Evolutionary conservation across 2,113 vertebrate species (phyloP).

Genomic region (Podiceps cristatus): DNA sequence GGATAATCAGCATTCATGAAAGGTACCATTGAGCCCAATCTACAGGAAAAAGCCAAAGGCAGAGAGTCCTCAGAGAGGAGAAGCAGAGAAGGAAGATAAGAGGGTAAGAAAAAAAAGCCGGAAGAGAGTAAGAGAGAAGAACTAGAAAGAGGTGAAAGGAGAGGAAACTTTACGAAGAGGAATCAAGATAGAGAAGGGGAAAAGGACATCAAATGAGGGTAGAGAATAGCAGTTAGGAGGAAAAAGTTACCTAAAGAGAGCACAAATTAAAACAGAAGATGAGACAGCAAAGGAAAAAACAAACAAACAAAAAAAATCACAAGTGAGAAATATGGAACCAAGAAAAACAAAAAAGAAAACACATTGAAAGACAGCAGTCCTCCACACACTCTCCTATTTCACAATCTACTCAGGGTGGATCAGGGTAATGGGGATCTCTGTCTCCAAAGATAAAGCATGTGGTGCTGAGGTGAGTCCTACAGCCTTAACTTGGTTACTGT

Average conservation of each 20-base stretch:
- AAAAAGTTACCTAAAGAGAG: neutral
- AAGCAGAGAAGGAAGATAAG: neutral
- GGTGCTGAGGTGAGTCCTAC: neutral
- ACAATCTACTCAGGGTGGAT: neutral
- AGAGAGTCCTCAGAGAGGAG: neutral
- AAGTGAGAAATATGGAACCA: neutral
- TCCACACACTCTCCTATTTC: neutral
- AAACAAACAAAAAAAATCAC: too few relatives aligned
- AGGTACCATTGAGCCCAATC: neutral
- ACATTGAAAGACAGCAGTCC: neutral
- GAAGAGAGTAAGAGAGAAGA: neutral
- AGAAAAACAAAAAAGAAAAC: neutral
- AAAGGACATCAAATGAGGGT: neutral
- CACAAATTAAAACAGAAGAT: neutral
- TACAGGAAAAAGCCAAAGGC: conserved; percentile 38
- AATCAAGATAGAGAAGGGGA: neutral
- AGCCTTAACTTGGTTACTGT: too few relatives aligned
- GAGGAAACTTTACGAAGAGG: neutral
- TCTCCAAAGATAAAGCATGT: neutral
- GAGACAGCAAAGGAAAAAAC: neutral
- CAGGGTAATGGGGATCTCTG: neutral
- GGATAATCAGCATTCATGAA: conserved; percentile 48
- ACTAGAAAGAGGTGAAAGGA: neutral
- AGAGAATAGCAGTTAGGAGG: neutral
- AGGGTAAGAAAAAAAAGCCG: neutral